phyloP scores from a whole-genome alignment of 2,113 vertebrate species.

The Parus major region DNA sequence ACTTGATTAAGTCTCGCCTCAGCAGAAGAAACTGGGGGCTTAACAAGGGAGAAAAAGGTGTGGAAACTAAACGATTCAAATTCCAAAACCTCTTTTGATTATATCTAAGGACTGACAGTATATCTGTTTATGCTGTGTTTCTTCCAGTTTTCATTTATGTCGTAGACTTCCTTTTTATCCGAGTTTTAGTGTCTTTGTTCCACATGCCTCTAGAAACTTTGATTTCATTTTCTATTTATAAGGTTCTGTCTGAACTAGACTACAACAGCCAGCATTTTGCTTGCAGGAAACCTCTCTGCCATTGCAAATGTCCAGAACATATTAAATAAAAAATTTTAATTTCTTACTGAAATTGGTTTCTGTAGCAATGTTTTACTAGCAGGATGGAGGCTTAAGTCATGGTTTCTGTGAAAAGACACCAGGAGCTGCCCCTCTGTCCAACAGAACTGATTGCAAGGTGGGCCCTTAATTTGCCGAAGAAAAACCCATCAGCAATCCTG shows the following conservation, averaged over 20 bases:
- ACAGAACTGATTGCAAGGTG: neutral
- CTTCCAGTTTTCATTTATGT: neutral
- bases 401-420: neutral
- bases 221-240: neutral
- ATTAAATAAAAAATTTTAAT: neutral
- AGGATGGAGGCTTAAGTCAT: neutral
- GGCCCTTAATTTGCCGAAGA: neutral
- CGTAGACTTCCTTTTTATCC: rapidly evolving
- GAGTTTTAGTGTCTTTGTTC: neutral
- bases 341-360: neutral
- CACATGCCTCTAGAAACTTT: neutral
- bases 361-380: neutral
- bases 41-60: neutral
- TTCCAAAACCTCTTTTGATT: neutral
- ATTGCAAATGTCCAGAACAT: neutral
- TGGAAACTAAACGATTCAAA: neutral
- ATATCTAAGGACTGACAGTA: neutral
- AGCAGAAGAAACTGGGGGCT: neutral
- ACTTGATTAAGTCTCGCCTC: neutral
- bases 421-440: neutral
- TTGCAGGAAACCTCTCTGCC: neutral
- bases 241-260: neutral
- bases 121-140: neutral
- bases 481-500: neutral
- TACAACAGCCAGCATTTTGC: neutral